These are phyloP conservation scores for Delphinus delphis DNA, from an alignment of 2,113 vertebrate genomes.

Conservation along the genomic window DNA sequence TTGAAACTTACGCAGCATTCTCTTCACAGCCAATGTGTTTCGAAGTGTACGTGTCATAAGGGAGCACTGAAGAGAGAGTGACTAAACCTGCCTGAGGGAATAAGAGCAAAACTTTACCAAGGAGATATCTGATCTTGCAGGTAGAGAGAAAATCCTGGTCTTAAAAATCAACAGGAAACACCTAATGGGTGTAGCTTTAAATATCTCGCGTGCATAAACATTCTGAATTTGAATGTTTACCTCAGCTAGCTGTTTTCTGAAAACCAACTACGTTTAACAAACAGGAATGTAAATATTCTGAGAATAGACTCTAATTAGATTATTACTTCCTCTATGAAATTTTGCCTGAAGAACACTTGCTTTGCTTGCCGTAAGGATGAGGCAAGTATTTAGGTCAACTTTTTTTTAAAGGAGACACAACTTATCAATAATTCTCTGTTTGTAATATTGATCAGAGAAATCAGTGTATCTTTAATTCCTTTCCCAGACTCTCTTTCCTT, in stretches of 20 bases:
- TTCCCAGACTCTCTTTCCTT: neutral
- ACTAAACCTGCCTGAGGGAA: neutral
- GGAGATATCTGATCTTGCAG: neutral
- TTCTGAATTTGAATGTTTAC: conserved; percentile 39
- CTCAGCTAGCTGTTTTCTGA: conserved; percentile 34
- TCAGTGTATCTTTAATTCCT: neutral
- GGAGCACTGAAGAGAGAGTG: neutral
- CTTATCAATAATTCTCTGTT: neutral
- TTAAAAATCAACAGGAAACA: neutral
- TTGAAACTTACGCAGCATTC: neutral
- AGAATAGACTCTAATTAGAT: neutral
- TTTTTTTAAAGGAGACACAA: neutral
- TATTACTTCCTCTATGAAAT: neutral
- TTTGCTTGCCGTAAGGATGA: neutral
- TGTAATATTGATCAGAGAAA: neutral
- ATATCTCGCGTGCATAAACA: neutral
- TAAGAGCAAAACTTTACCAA: neutral
- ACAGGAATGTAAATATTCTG: conserved; percentile 34
- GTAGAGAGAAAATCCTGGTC: neutral
- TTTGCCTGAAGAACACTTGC: neutral
- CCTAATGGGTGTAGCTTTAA: neutral
- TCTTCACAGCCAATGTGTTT: neutral
- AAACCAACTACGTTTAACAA: conserved; percentile 40
- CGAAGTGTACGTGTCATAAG: neutral
- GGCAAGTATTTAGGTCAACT: neutral